phyloP scores from a whole-genome alignment of 2,888 invertebrate species.

The Subacronicta megacephala region DNA sequence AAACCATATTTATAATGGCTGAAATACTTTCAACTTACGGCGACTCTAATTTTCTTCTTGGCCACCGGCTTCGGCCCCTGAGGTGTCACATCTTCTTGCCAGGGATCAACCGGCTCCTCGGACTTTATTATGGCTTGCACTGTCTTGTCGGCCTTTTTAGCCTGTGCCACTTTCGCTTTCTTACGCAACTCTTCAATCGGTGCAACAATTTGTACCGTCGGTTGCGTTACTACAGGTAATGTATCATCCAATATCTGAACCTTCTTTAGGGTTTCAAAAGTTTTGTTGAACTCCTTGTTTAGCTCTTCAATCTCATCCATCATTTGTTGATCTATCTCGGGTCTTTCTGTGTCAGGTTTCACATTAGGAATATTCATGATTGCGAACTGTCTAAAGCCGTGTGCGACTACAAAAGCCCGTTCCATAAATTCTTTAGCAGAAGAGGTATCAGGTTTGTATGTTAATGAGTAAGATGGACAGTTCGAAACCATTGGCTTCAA shows the following conservation, averaged over 20 bases:
- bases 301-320: slow-evolving; percentile 81
- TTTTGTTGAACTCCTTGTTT: slow-evolving; percentile 83
- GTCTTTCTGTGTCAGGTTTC: slow-evolving; percentile 59
- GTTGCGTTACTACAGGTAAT: slow-evolving; percentile 5
- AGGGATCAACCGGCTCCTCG: neutral
- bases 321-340: slow-evolving; percentile 73
- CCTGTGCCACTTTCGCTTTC: slow-evolving; percentile 19
- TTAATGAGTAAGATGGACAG: slow-evolving; percentile 75
- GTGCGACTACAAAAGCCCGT: slow-evolving; percentile 91
- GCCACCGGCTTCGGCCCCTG: slow-evolving; percentile 75
- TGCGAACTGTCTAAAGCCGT: slow-evolving; percentile 92
- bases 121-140: slow-evolving; percentile 19
- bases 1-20: neutral
- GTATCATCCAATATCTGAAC: slow-evolving; percentile 42
- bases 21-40: slow-evolving; percentile 69
- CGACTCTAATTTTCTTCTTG: slow-evolving; percentile 80
- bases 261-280: slow-evolving; percentile 78
- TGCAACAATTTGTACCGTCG: slow-evolving; percentile 53
- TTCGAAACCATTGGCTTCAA: slow-evolving; percentile 83
- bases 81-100: neutral
- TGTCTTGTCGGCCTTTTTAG: slow-evolving; percentile 9
- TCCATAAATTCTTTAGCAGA: slow-evolving; percentile 86
- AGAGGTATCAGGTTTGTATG: slow-evolving; percentile 69
- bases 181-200: slow-evolving; percentile 61
- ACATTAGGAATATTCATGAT: slow-evolving; percentile 76